Evolutionary conservation across 2,888 invertebrate genomes (phyloP).

Genomic region (Aspidiotus destructor): DNA sequence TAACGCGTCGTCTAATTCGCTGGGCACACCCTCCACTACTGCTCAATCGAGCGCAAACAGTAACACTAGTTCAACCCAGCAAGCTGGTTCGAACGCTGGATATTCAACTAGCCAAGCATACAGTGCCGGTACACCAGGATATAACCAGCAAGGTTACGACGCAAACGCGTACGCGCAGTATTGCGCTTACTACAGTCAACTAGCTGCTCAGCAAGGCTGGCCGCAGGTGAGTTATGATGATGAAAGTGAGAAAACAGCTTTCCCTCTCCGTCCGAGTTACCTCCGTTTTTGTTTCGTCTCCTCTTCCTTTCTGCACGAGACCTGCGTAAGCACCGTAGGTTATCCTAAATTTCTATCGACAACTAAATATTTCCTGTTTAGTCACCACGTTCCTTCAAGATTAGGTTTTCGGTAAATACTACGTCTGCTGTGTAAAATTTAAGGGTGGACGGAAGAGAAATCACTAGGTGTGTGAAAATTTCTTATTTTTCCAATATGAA

Average conservation of each 20-base stretch:
- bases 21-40: not conserved
- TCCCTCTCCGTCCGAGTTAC: not conserved
- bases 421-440: too few relatives aligned
- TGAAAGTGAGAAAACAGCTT: not conserved
- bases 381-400: too few relatives aligned
- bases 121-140: conserved; percentile 12
- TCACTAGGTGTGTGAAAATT: too few relatives aligned
- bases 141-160: conserved; percentile 24
- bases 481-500: too few relatives aligned
- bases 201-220: conserved; percentile 22
- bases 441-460: too few relatives aligned
- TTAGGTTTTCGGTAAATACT: too few relatives aligned
- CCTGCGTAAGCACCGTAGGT: too few relatives aligned
- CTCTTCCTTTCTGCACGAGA: not conserved
- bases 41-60: conserved; percentile 8
- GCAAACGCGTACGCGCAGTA: conserved; percentile 26
- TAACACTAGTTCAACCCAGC: not conserved
- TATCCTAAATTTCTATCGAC: too few relatives aligned
- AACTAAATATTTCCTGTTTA: too few relatives aligned
- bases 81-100: conserved; percentile 2
- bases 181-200: conserved; percentile 27
- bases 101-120: conserved; percentile 15
- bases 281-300: not conserved
- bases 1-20: conserved; percentile 1
- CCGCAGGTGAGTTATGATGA: conserved; percentile 20